Percentiles rank a stretch among this genome's conserved stretches.
phyloP scores from a whole-genome alignment of 2,113 vertebrate genomes.

The Alces alces region DNA sequence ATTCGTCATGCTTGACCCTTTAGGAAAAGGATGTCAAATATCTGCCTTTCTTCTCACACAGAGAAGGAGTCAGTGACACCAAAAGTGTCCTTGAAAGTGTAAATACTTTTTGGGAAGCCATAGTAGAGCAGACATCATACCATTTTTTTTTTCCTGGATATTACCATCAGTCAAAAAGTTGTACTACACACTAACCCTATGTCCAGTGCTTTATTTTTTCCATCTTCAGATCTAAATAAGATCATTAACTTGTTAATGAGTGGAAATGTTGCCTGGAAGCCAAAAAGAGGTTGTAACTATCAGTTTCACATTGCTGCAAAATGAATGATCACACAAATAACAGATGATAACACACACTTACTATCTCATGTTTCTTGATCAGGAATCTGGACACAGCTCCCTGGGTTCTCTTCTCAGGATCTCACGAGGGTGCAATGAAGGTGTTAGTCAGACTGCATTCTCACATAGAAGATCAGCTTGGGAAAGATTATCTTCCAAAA shows the following conservation, averaged over 20 bases:
- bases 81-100: neutral
- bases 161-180: neutral
- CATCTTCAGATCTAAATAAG: neutral
- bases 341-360: neutral
- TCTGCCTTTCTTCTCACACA: neutral
- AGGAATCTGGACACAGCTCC: neutral
- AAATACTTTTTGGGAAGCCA: neutral
- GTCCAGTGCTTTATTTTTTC: neutral
- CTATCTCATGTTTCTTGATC: neutral
- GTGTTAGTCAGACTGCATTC: neutral
- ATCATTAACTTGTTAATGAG: neutral
- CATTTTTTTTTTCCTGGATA: neutral
- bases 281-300: neutral
- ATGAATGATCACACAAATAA: neutral
- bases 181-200: neutral
- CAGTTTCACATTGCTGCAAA: neutral
- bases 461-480: neutral
- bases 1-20: neutral
- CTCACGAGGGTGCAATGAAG: fast-evolving
- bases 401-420: neutral
- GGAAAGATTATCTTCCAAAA: neutral
- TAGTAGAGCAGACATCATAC: neutral
- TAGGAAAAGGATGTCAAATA: neutral
- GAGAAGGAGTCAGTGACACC: neutral
- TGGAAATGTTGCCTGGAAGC: neutral